Conservation (phyloP, 92 coral and sea anemone genomes). For the Epizoanthus stellaris region DNA sequence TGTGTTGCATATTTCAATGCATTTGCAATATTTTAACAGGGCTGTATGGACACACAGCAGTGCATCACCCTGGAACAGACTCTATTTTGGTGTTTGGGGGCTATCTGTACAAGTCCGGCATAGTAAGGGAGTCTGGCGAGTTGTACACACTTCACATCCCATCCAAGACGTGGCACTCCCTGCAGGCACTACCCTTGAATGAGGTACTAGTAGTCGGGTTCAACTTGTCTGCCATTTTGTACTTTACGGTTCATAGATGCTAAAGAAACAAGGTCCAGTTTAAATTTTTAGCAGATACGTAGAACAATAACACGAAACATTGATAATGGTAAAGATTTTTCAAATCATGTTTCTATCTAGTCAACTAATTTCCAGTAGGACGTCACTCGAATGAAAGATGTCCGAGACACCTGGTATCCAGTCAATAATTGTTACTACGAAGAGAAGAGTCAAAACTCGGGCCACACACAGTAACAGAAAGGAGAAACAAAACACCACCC, state of each 20-base stretch:
- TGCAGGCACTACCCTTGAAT: constrained; percentile 67
- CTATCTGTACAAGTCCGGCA: constrained; percentile 61
- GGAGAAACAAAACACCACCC: no score
- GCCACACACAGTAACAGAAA: no score
- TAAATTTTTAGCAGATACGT: not conserved
- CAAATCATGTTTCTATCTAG: not conserved
- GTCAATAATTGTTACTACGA: no score
- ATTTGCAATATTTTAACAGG: constrained; percentile 43
- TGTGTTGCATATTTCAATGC: not conserved
- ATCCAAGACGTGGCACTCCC: constrained; percentile 69
- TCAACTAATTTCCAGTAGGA: no score
- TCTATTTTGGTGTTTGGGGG: constrained; percentile 91
- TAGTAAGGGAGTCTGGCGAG: constrained; percentile 64
- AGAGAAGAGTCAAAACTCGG: no score
- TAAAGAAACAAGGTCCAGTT: not conserved
- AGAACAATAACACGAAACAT: not conserved
- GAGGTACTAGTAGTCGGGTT: constrained; percentile 41
- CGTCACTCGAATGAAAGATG: no score
- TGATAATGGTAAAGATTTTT: not conserved
- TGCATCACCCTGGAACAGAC: constrained; percentile 67
- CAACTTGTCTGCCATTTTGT: not conserved
- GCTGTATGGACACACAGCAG: constrained; percentile 89
- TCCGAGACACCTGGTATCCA: no score
- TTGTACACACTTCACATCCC: constrained; percentile 74
- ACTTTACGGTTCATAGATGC: not conserved